phyloP scores from a whole-genome alignment of 2,888 invertebrate genomes.

The Nomada ruficornis region DNA sequence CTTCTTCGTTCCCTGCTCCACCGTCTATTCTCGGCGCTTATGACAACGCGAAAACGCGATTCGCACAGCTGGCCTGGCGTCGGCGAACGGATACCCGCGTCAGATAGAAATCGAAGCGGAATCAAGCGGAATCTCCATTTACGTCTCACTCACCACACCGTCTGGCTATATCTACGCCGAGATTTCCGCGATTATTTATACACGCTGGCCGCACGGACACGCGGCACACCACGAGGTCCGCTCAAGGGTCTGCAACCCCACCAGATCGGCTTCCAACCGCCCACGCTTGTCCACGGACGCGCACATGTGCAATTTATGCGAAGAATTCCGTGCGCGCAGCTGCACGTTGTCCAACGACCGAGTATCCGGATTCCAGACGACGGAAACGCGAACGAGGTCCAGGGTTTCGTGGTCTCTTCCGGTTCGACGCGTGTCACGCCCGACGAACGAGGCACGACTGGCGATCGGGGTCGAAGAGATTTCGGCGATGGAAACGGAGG shows the following conservation, averaged over 20 bases:
- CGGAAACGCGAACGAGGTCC: conserved; percentile 61
- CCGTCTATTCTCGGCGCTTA: neutral
- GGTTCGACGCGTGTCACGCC: conserved; percentile 1
- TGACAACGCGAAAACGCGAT: conserved; percentile 23
- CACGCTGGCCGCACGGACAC: conserved; percentile 28
- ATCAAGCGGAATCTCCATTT: conserved; percentile 75
- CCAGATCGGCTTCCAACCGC: conserved; percentile 49
- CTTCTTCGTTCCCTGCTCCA: neutral
- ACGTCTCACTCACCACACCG: conserved; percentile 73
- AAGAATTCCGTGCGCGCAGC: conserved; percentile 71
- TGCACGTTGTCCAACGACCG: conserved; percentile 57
- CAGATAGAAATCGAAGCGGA: conserved; percentile 73
- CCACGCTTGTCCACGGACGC: conserved; percentile 58
- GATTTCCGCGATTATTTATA: conserved; percentile 77
- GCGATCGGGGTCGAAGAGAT: neutral
- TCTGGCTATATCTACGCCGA: conserved; percentile 65
- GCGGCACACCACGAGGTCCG: conserved; percentile 35
- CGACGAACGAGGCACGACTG: neutral
- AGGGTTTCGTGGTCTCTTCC: conserved; percentile 3
- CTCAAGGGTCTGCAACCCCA: conserved; percentile 52
- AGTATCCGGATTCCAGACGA: conserved; percentile 69
- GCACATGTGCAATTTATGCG: conserved; percentile 70
- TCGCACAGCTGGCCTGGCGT: neutral
- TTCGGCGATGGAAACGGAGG: neutral
- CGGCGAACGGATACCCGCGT: conserved; percentile 60